Evolutionary conservation across 2,797 vertebrate species (phyloP), one percentile per base, ranked within the genome.

Genomic region (Poeciliopsis paucimaculata): DNA sequence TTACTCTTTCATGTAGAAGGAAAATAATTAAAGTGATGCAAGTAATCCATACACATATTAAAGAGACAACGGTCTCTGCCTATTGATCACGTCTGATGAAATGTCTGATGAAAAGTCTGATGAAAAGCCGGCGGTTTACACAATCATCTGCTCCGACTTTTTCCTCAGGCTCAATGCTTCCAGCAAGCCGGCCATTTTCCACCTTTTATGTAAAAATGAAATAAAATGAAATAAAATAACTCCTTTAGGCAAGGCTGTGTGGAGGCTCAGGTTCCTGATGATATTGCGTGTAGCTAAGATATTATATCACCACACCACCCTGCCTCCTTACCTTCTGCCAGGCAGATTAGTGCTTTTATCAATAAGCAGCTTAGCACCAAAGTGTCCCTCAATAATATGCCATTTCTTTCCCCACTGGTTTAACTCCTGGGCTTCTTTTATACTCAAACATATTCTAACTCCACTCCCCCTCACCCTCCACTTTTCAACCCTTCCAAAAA

Each of bases 341-440:
- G 93, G 92, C 95, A 96, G 95, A 96, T 96, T 96, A 96, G 94
- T 94, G 95, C 95, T 95, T 96, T 96, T 96, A 96, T 96, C 95
- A 95, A 95, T 96, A 96, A 96, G 95, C 94, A 95, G 95, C 95
- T 96, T 96, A 96, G 92, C 91, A 92, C 93, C 94, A 95, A 94
- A 95, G 93, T 94, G 92, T 93, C 92, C 95, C 94, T 96, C 94
- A 96, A 95, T 96, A 96, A 95, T 95, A 92, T 94, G 89, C 91
- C 87, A 89, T 86, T 75, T 72, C 46, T 43, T 12, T 45, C 66
- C 85, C 87, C 26, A 68, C 87, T 93, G 89, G 92, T 91, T 90
- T 94, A 88, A 94, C 90, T 91, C 89, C 87, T 81, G 77, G 87
- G 92, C 82, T 88, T 90, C 79, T 88, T 82, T 82, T 86, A 82